phyloP scores from a whole-genome alignment of 1,140 invertebrate species.

The Drosophila elegans region DNA sequence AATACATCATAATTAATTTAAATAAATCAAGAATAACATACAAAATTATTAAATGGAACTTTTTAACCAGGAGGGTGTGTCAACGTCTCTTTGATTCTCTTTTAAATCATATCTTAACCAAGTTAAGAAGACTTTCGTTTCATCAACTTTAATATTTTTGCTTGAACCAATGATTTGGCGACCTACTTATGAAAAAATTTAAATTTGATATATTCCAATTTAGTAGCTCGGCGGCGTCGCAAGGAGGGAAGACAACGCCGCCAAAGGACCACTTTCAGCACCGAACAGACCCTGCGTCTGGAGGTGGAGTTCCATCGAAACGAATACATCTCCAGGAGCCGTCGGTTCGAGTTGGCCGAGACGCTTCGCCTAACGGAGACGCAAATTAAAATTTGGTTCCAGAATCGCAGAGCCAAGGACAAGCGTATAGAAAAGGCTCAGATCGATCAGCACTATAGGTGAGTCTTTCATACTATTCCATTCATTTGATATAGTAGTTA shows the following conservation, averaged over 20 bases:
- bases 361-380: constrained; percentile 94
- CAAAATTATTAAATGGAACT: no score
- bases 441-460: constrained; percentile 97
- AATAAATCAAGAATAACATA: no score
- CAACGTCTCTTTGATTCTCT: no score
- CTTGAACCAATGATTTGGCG: no score
- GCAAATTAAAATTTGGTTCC: constrained; percentile 99
- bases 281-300: constrained; percentile 94
- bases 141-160: no score
- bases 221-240: constrained; percentile 93
- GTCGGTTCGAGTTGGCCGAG: constrained; percentile 94
- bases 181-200: no score
- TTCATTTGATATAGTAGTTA: no score
- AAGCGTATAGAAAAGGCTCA: constrained; percentile 98
- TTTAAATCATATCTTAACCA: no score
- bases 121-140: no score
- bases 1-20: no score
- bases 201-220: neutral
- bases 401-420: constrained; percentile 97
- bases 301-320: constrained; percentile 95
- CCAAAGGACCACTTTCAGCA: constrained; percentile 97
- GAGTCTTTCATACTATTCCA: neutral
- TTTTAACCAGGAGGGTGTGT: no score
- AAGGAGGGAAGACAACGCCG: constrained; percentile 94
- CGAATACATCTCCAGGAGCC: constrained; percentile 95